Evolutionary conservation across 1,140 invertebrate genomes (phyloP), one percentile per base, ranked within the genome.

Genomic region (Euwallacea fornicatus): DNA sequence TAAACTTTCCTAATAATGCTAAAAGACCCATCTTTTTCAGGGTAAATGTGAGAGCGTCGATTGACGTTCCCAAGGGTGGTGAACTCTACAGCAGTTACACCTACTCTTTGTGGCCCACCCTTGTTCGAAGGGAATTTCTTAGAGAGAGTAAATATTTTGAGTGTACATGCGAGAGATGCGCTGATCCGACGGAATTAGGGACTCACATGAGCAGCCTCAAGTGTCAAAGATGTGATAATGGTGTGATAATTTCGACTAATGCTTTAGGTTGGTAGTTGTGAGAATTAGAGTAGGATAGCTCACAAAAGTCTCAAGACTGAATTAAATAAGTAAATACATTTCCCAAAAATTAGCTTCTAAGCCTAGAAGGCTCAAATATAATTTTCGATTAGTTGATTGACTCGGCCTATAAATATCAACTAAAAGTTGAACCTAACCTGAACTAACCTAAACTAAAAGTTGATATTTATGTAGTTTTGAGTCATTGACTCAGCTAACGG

Each of bases 131-230:
- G 54, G 85, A 88, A 71, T 87, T 88, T 77, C 82, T 95, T 0
- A 82, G 86, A 13, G 86, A 90, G 76, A 88, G 90, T 16, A 93
- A 94, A 83, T 90, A 90, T 79, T 95, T 95, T 78, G 83, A 85
- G 7, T 94, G 92, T 77, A 84, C 83, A 43, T 94, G 92, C 74
- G 71, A 81, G 15, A 85, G 92, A 58, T 95, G 92, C 77, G 82
- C 84, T 0, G 91, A 93, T 80, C 88, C 90, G 6, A 90, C 88
- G 0, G 92, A 94, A 78, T 79, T 93, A 15, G 88, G 87, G 8
- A 91, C 91, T 0, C 87, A 93, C 77, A 83, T 91, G 71, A 91
- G 91, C 63, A 89, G 91, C 0, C 77, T 94, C 0, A 92, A 91
- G 75, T 94, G 91, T 76, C 88, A 83, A 47, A 88, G 90, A 78